A percentile compares a stretch with the other conserved stretches of the same genome.
Conservation (phyloP, 2,113 vertebrate species). For the Crotalus viridis region DNA sequence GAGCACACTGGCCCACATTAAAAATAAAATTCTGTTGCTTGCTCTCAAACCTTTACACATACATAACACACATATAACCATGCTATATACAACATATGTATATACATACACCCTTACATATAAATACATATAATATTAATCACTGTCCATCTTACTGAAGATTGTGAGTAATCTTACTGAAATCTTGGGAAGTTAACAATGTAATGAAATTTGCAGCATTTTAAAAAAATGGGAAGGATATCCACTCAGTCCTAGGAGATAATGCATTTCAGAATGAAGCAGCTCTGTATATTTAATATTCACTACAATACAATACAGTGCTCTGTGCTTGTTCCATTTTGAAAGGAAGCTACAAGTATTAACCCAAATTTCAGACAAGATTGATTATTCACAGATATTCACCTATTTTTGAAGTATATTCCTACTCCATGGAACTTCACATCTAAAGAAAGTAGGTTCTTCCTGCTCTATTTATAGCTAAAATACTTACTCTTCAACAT, state of each 20-base stretch:
- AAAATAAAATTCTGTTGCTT: too few relatives aligned
- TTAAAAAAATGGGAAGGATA: not conserved
- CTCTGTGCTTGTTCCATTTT: not conserved
- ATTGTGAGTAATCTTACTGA: not conserved
- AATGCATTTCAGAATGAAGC: not conserved
- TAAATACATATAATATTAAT: too few relatives aligned
- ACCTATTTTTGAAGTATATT: not conserved
- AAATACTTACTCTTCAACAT: not conserved
- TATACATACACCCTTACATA: too few relatives aligned
- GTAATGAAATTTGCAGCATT: not conserved
- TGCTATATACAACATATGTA: too few relatives aligned
- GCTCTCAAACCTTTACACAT: too few relatives aligned
- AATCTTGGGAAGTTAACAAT: not conserved
- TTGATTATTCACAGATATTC: not conserved
- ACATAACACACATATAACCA: too few relatives aligned
- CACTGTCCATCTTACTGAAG: too few relatives aligned
- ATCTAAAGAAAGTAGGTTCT: not conserved
- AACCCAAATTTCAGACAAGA: not conserved
- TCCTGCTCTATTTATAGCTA: not conserved
- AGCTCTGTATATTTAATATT: not conserved
- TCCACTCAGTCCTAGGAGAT: not conserved
- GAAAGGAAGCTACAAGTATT: not conserved
- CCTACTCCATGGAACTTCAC: not conserved
- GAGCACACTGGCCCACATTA: too few relatives aligned
- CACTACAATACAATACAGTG: not conserved